These are phyloP conservation scores for Caloenas nicobarica DNA, from an alignment of 2,113 vertebrate genomes.

Conservation along the genomic window DNA sequence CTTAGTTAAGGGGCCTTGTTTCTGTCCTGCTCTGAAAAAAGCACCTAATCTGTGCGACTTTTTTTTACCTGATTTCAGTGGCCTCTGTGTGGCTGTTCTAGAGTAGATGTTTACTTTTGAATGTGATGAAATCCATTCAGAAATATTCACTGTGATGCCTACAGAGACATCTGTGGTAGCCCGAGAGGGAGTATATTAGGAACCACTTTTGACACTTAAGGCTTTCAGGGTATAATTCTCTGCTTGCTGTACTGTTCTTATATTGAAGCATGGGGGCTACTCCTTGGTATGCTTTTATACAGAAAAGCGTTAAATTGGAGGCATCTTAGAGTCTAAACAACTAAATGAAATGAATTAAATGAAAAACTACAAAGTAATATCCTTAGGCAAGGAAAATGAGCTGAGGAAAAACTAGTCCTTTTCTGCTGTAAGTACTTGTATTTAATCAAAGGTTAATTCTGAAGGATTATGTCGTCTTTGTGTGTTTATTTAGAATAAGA, in stretches of 20 bases:
- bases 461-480: background rate
- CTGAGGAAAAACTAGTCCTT: background rate
- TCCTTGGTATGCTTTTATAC: background rate
- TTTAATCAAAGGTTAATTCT: constrained; percentile 54
- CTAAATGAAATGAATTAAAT: background rate
- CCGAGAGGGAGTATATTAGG: background rate
- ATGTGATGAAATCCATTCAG: background rate
- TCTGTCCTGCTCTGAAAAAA: background rate
- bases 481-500: constrained; percentile 25
- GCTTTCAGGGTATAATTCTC: background rate
- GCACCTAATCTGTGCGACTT: accelerated
- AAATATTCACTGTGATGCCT: background rate
- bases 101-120: background rate
- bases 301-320: background rate
- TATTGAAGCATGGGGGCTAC: background rate
- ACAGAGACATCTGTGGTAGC: background rate
- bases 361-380: background rate
- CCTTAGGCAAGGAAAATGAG: background rate
- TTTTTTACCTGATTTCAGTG: background rate
- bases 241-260: background rate
- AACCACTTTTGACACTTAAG: background rate
- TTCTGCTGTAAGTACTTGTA: background rate
- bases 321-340: background rate
- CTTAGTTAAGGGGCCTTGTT: background rate
- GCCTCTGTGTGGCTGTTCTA: background rate